These are phyloP conservation scores for Ips typographus DNA, from an alignment of 1,140 invertebrate genomes.

Conservation along the genomic window DNA sequence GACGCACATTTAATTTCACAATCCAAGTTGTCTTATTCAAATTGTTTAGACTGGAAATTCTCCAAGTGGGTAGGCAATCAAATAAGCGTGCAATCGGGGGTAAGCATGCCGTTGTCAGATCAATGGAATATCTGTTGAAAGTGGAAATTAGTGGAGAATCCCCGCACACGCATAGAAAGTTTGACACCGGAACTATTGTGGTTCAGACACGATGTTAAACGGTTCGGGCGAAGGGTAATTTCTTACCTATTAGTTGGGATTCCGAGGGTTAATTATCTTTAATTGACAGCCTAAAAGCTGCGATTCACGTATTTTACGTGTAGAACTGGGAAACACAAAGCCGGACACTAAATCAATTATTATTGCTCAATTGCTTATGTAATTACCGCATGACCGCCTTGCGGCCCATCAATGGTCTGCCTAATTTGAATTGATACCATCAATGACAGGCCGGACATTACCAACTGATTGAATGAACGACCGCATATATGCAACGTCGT, in stretches of 20 bases:
- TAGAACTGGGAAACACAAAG: background rate
- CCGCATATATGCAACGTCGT: background rate
- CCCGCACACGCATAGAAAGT: constrained; percentile 33
- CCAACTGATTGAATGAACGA: constrained; percentile 25
- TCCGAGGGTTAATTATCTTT: constrained; percentile 17
- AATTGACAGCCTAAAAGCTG: constrained; percentile 6
- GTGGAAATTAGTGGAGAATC: constrained; percentile 36
- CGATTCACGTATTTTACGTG: no score
- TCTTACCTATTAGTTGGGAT: constrained; percentile 34
- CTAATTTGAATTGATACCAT: constrained; percentile 33
- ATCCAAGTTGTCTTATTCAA: no score
- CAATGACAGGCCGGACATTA: constrained; percentile 29
- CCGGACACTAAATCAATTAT: constrained; percentile 28
- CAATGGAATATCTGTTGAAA: constrained; percentile 39
- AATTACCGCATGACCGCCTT: constrained; percentile 25
- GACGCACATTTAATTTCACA: no score
- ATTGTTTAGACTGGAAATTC: no score
- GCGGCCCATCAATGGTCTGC: constrained; percentile 21
- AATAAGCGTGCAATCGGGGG: constrained; percentile 28
- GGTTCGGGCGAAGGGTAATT: constrained; percentile 23
- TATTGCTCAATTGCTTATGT: constrained; percentile 28
- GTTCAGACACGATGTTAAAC: constrained; percentile 34
- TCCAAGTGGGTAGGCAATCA: background rate
- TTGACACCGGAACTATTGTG: constrained; percentile 38
- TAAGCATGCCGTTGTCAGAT: constrained; percentile 35